Base-by-base conservation (phyloP, 2,797 vertebrate species). In the Ambastaia sidthimunki region DNA sequence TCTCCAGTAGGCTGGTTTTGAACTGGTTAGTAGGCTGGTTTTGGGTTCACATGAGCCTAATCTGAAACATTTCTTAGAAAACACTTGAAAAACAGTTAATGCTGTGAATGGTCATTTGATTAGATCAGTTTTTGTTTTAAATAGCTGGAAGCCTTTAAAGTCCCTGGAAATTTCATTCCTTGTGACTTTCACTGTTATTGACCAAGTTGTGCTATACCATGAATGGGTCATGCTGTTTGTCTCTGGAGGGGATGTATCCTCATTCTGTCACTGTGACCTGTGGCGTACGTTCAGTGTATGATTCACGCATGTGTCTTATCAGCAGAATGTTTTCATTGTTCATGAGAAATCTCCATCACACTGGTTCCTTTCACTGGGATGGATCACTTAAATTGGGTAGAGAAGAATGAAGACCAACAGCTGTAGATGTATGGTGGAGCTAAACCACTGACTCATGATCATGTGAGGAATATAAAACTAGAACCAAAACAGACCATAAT, bases 281-380 rank as follows among this genome's bases (percentile, higher is more conserved):
- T 15, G 19, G 54, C 23, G 28, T 1, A 65, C 25, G 48, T 7
- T 79, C 73, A 57, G 71, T 62, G 57, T 78, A 47, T 28, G 12
- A 67, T 37, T 78, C 67, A 37, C 34, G 34, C 78, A 57, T 59
- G 78, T 67, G 80, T 86, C 78, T 55, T 59, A 41, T 41, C 60
- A 37, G 81, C 83, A 90, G 89, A 93, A 93, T 91, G 76, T 82
- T n/a, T 48, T 81, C 80, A 88, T 93, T 93, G 91, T 92, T 83
- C 59, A 66, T 78, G 82, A 81, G 12, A 80, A 80, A 88, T 88
- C 34, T 37, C 85, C 71, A 63, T 83, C 85, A 88, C 85, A 91
- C 87, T 82, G 84, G 83, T 85, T 87, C 81, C 74, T 85, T 89
- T 91, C 86, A 86, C 74, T 81, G 78, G 52, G 6, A 37, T 37